These are phyloP conservation scores for Lepus townsendii DNA, from an alignment of 2,797 vertebrate genomes.

Conservation along the genomic window DNA sequence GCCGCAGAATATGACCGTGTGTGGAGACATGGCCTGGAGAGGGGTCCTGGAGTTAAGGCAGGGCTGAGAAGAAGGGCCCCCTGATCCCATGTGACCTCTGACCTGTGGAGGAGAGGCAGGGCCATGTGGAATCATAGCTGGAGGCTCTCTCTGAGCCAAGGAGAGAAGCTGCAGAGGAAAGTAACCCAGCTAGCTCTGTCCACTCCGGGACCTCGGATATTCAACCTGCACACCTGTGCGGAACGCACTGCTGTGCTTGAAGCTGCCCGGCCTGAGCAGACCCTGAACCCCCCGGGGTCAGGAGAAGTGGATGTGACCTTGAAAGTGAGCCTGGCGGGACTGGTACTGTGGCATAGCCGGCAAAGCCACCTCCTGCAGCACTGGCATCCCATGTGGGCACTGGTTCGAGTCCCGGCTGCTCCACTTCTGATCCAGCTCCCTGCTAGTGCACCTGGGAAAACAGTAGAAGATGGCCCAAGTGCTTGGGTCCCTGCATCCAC, in stretches of 20 bases:
- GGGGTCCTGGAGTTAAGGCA: neutral
- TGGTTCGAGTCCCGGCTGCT: too few relatives aligned
- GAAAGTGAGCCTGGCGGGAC: neutral
- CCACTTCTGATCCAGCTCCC: too few relatives aligned
- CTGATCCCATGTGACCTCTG: neutral
- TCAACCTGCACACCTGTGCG: neutral
- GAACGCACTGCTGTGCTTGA: too few relatives aligned
- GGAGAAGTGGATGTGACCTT: neutral
- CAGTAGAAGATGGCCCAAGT: too few relatives aligned
- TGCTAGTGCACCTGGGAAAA: too few relatives aligned
- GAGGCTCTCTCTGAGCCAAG: fast-evolving
- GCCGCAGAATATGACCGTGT: neutral
- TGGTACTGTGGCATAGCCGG: too few relatives aligned
- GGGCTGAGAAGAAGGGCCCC: too few relatives aligned
- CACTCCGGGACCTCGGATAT: neutral
- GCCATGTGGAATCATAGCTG: neutral
- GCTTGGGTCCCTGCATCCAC: too few relatives aligned
- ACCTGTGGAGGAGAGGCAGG: neutral
- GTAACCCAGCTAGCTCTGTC: too few relatives aligned
- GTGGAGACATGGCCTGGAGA: neutral
- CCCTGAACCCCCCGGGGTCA: neutral
- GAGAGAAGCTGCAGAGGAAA: neutral
- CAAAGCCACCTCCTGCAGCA: too few relatives aligned
- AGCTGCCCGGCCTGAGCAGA: too few relatives aligned
- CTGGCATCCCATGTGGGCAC: too few relatives aligned